These are phyloP conservation scores for Octonoba sinensis DNA, from an alignment of 2,888 invertebrate genomes.

Conservation along the genomic window DNA sequence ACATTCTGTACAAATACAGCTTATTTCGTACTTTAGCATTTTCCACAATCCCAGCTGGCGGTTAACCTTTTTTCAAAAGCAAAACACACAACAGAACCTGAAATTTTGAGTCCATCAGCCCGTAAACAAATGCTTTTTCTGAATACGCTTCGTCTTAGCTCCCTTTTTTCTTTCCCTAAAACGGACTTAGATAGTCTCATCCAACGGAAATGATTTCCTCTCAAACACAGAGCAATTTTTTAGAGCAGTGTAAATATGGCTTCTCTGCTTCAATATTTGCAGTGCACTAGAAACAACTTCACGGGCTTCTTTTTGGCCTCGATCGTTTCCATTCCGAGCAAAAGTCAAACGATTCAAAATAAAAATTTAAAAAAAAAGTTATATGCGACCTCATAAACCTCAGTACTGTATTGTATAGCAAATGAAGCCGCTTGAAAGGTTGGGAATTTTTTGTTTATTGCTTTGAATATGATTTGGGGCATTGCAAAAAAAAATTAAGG, in stretches of 20 bases:
- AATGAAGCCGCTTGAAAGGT: too few relatives aligned
- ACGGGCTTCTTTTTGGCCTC: constrained; percentile 34
- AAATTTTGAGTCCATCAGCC: constrained; percentile 2
- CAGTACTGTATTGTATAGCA: background rate
- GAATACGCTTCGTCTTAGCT: background rate
- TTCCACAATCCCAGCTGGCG: constrained; percentile 8
- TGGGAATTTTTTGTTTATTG: constrained; percentile 1
- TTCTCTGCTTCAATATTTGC: constrained; percentile 55
- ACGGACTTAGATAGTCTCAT: constrained; percentile 7
- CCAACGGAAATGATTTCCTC: constrained; percentile 34
- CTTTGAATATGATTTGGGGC: background rate
- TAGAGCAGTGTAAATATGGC: constrained; percentile 54
- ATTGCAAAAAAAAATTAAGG: background rate
- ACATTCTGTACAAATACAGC: too few relatives aligned
- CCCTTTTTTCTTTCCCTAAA: background rate
- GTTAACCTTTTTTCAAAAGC: constrained; percentile 55
- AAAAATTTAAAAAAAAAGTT: background rate
- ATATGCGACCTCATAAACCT: constrained; percentile 34
- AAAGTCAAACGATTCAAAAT: background rate
- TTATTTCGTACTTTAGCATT: too few relatives aligned
- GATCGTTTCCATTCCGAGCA: constrained; percentile 6
- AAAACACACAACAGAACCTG: constrained; percentile 27
- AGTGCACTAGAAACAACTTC: constrained; percentile 49
- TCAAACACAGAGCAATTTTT: constrained; percentile 42
- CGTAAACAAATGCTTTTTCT: background rate